Percentiles rank a stretch among this genome's conserved stretches.
These are phyloP conservation scores for Uloborus diversus DNA, from an alignment of 1,140 invertebrate genomes.

Conservation along the genomic window DNA sequence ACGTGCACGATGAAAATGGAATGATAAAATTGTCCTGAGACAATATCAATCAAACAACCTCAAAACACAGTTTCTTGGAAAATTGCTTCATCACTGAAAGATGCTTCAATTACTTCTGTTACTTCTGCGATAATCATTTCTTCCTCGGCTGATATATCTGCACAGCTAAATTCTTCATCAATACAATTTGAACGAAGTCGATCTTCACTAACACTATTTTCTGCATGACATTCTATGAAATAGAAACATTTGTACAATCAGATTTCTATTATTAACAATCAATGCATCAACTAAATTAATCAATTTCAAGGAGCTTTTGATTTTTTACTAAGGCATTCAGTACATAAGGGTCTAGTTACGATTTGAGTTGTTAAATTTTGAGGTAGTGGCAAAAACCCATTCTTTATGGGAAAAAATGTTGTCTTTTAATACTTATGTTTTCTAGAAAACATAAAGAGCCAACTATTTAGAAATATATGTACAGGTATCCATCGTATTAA, in stretches of 20 bases:
- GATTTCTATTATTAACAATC: background rate
- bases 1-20: too few relatives aligned
- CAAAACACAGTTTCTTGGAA: constrained; percentile 38
- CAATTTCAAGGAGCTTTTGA: background rate
- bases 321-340: background rate
- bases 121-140: constrained; percentile 13
- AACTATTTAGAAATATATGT: too few relatives aligned
- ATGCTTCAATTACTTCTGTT: background rate
- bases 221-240: background rate
- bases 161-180: background rate
- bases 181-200: too few relatives aligned
- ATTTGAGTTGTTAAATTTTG: too few relatives aligned
- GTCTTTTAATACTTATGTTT: too few relatives aligned
- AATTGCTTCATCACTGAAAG: background rate
- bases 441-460: too few relatives aligned
- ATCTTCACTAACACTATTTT: background rate
- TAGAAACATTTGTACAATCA: background rate
- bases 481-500: too few relatives aligned
- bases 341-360: too few relatives aligned
- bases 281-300: background rate
- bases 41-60: too few relatives aligned
- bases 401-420: too few relatives aligned
- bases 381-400: too few relatives aligned
- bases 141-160: constrained; percentile 1
- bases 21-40: too few relatives aligned